These are phyloP conservation scores for Galendromus occidentalis DNA, from an alignment of 1,140 invertebrate species.

Conservation along the genomic window DNA sequence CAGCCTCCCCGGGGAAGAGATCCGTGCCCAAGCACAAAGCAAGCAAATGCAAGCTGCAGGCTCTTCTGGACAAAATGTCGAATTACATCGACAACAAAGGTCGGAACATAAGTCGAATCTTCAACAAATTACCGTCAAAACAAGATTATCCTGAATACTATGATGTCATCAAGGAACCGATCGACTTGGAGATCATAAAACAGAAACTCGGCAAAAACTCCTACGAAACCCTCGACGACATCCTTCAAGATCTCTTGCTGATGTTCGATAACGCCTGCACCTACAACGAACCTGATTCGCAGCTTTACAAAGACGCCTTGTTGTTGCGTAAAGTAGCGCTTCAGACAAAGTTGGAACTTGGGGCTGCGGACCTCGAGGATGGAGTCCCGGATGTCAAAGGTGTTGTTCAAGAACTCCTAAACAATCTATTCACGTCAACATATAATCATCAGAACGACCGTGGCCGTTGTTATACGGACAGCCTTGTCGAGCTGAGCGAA, in stretches of 20 bases:
- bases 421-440: slow-evolving; percentile 72
- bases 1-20: not conserved
- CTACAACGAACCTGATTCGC: slow-evolving; percentile 96
- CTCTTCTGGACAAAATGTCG: slow-evolving; percentile 68
- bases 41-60: slow-evolving; percentile 45
- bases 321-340: slow-evolving; percentile 72
- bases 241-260: slow-evolving; percentile 75
- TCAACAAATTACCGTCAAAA: slow-evolving; percentile 53
- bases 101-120: slow-evolving; percentile 32
- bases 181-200: slow-evolving; percentile 87
- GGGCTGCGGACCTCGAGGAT: slow-evolving; percentile 53
- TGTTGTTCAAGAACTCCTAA: slow-evolving; percentile 71
- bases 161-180: slow-evolving; percentile 88
- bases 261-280: slow-evolving; percentile 99
- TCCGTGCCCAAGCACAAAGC: not conserved
- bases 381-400: slow-evolving; percentile 65
- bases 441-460: slow-evolving; percentile 87
- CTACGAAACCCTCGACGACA: slow-evolving; percentile 70
- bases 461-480: slow-evolving; percentile 85
- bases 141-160: slow-evolving; percentile 92
- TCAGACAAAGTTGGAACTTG: slow-evolving; percentile 68
- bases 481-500: slow-evolving; percentile 76
- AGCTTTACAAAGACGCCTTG: slow-evolving; percentile 94
- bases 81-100: slow-evolving; percentile 42
- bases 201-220: slow-evolving; percentile 52